Base-by-base conservation (phyloP, 2,113 vertebrate species). In the Elachura formosa region DNA sequence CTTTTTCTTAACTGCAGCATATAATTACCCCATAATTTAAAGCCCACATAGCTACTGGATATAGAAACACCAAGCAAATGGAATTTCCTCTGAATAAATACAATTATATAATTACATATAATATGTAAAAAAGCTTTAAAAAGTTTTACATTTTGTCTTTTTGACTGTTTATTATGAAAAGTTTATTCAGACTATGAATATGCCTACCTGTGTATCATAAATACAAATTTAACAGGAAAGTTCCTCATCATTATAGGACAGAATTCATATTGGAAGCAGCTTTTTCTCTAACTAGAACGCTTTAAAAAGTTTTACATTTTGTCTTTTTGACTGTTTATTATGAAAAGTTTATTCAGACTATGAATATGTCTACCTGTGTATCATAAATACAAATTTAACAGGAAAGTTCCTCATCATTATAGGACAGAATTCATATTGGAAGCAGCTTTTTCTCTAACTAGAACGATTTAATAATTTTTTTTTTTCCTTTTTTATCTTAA, bases 1-100 rank as follows among this genome's bases (percentile, higher is more conserved):
- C 71, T 95, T 90, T 95, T 78, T 89, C 91, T 93, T 97, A 84
- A 91, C 41, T 93, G 91, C 76, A 84, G 24, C 71, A 43, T 96
- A 59, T 95, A 97, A 96, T 97, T 98, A 96, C 89, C 45, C 87
- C 46, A 94, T 67, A 97, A 80, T 88, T 51, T 90, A 91, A 95
- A 96, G 59, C 49, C 23, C 59, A 90, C n/a, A 84, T 40, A 93
- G 59, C 52, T 96, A 83, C 61, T 91, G 25, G 54, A 86, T 90
- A 81, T 43, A 61, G 81, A 90, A 84, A 84, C 75, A 92, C 69
- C 96, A 92, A 95, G 66, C 49, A 97, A 96, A 97, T 45, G 94
- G 31, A 34, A 82, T 89, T 96, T 85, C 54, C 38, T 33, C 71
- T 75, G 58, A 92, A 76, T 89, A 96, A 97, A 97, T 83, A 43